Base-by-base conservation (phyloP, 2,797 vertebrate species). In the Cyprinodon diabolis region DNA sequence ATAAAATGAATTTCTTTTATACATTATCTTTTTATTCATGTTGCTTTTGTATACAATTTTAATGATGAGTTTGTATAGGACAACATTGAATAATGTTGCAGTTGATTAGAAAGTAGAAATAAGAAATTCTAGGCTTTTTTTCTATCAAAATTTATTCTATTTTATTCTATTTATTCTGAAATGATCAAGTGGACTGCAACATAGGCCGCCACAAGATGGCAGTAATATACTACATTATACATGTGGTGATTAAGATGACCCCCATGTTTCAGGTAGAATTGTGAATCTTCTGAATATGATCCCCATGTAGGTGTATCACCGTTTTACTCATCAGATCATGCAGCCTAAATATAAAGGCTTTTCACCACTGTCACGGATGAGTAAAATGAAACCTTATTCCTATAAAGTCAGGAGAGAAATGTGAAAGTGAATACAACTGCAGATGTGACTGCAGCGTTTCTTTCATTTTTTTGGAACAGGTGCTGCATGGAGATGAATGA, bases 141-240 rank as follows among this genome's bases (percentile, higher is more conserved):
- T 15, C 30, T 40, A 52, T 21, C 19, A 3, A 37, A 7, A 19
- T 62, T 3, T 62, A 37, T 19, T 2, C 19, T 52, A 52, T 52
- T 52, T 17, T 52, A 52, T 52, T 52, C 51, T 52, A 52, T 10
- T 17, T 60, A 8, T 35, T 3, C 14, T 35, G 15, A 14, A 7
- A 35, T 43, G 5, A 43, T 43, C 9, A 45, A 17, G 23, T 78
- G 69, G 66, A 69, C 54, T 57, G 0, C 43, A 6, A 35, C 0
- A 51, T 0, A 1, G 14, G 0, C 0, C 11, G 10, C 82, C 90
- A 91, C 85, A 43, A 66, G 90, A 75, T 71, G 87, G 90, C 79
- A 84, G 81, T 68, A 89, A 75, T 51, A 72, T 51, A 51, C 19
- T 25, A 51, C 14, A 51, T 3, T 65, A 12, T 35, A 30, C 25